Evolutionary conservation across 2,113 vertebrate species (phyloP), one percentile per base, ranked within the genome.

Genomic region (Benitochromis conjunctus): DNA sequence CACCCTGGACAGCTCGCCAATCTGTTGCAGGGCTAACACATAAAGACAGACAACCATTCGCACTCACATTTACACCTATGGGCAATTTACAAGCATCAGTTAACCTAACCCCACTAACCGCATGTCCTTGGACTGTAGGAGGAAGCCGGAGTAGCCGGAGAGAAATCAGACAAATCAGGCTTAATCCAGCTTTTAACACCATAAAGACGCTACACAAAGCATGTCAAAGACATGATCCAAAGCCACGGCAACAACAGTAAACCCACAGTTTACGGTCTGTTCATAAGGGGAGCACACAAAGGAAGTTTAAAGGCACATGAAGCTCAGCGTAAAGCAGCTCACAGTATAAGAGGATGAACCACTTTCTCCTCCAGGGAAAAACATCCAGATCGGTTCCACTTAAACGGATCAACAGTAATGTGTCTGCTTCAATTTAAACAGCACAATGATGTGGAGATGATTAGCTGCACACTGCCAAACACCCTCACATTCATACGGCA

Each of bases 381-480:
- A 46, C 62, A 78, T 71, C 74, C 74, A 24, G 79, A 89, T 93
- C 55, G n/a, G 88, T 89, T 94, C 91, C 87, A 91, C 83, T 89
- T 92, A 91, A 92, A 85, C 19, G 48, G 91, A 91, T 92, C 81
- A 83, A 60, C 69, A 46, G 69, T 83, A 86, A 94, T 80, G 81
- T 41, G 87, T 84, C 84, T 84, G 81, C 77, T 81, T 56, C 53
- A 53, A 1, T 82, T 56, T 78, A 53, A 66, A 8, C 80, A 36
- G 64, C 58, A 53, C 64, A 58, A 8, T 12, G 80, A 84, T 3
- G 74, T 34, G 53, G 26, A 38, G 71, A 62, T 48, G 83, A 80
- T 43, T 29, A 80, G 38, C 31, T 3, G 14, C 79, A 77, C 3
- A 19, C 24, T 26, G 16, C 6, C 13, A 41, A 12, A 71, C 43